Conservation (phyloP, 2,797 vertebrate genomes). For the Lagocephalus sceleratus region DNA sequence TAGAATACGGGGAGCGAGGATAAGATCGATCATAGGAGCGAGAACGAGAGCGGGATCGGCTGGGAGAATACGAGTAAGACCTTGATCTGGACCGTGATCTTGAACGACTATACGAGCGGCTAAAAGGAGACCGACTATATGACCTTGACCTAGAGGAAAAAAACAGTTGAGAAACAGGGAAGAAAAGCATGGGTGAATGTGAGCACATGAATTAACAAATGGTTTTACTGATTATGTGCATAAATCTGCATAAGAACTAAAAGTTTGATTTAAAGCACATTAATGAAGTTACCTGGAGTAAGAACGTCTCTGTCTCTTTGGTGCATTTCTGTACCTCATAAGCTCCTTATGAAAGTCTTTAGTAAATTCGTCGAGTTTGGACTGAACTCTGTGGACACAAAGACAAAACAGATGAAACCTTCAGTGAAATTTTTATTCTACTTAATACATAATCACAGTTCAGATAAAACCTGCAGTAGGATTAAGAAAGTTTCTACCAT, state of each 20-base stretch:
- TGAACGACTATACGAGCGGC: conserved; percentile 90
- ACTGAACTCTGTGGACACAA: conserved; percentile 84
- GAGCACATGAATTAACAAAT: background rate
- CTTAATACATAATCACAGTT: background rate
- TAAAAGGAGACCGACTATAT: conserved; percentile 92
- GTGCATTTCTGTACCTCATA: conserved; percentile 97
- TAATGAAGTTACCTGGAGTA: conserved; percentile 87
- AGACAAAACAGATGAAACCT: conserved; percentile 3
- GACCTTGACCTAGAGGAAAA: conserved; percentile 86
- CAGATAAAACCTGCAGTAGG: too few species aligned
- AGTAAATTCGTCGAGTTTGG: conserved; percentile 98
- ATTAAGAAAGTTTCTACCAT: too few species aligned
- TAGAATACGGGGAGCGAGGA: conserved; percentile 87
- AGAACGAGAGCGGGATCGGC: conserved; percentile 90
- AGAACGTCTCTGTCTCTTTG: conserved; percentile 92
- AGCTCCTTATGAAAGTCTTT: conserved; percentile 99
- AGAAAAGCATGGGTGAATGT: background rate
- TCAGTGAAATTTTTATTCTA: background rate
- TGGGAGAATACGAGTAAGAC: conserved; percentile 87
- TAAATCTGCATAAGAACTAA: conserved; percentile 2
- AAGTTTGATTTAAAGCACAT: background rate
- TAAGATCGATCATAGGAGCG: conserved; percentile 87
- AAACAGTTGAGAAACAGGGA: background rate
- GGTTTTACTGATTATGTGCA: conserved; percentile 10
- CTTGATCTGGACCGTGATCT: conserved; percentile 83